Percentiles rank a stretch among this genome's conserved stretches.
phyloP scores from a whole-genome alignment of 1,140 invertebrate genomes.

The Aphaenogaster rudis region DNA sequence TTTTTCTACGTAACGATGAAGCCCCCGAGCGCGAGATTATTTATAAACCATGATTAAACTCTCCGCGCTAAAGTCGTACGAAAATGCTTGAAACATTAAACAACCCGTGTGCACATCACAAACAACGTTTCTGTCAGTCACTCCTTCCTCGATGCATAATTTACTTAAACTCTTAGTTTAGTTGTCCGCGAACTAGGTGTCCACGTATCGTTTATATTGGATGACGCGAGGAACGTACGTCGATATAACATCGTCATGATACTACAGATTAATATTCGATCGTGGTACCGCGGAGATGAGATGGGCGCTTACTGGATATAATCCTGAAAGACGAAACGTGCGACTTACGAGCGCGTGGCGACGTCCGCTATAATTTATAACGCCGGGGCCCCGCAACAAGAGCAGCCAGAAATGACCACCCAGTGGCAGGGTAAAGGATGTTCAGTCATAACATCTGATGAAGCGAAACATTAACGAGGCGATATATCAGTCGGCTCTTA shows the following conservation, averaged over 20 bases:
- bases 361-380: constrained; percentile 82
- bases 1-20: constrained; percentile 44
- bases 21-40: constrained; percentile 1
- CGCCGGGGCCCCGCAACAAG: constrained; percentile 82
- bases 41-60: constrained; percentile 37
- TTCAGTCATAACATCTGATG: constrained; percentile 85
- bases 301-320: constrained; percentile 54
- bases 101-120: not conserved
- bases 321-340: constrained; percentile 68
- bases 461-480: constrained; percentile 86
- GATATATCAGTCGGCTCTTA: constrained; percentile 83
- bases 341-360: constrained; percentile 64
- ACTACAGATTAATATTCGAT: constrained; percentile 63
- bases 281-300: constrained; percentile 4
- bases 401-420: constrained; percentile 84
- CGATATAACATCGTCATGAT: constrained; percentile 55
- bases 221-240: not conserved
- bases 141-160: not conserved
- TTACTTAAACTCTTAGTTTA: constrained; percentile 21
- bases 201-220: constrained; percentile 2
- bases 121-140: not conserved
- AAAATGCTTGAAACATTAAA: constrained; percentile 19
- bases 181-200: not conserved
- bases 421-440: constrained; percentile 85
- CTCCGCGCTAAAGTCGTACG: not conserved